These are phyloP conservation scores for Andrena hattorfiana DNA, from an alignment of 2,888 invertebrate species.

Conservation along the genomic window DNA sequence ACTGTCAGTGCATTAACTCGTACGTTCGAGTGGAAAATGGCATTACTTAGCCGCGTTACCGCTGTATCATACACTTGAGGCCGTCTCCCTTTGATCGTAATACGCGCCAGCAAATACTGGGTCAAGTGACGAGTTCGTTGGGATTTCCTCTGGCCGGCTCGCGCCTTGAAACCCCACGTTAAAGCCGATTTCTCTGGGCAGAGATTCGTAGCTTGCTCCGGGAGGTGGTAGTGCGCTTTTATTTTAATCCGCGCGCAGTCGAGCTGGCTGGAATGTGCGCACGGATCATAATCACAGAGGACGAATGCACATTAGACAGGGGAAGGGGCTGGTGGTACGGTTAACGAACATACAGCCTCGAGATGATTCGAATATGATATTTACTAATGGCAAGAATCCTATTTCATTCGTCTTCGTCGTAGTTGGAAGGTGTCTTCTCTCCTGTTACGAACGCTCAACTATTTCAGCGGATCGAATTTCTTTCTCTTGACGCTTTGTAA, in stretches of 20 bases:
- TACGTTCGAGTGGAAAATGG: constrained; percentile 67
- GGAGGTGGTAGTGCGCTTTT: not conserved
- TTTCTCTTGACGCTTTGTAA: not conserved
- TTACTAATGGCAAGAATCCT: constrained; percentile 26
- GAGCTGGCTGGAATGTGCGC: too few relatives aligned
- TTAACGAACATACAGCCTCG: not conserved
- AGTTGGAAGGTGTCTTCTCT: constrained; percentile 23
- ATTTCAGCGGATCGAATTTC: constrained; percentile 22
- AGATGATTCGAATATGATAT: constrained; percentile 23
- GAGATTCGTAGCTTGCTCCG: not conserved
- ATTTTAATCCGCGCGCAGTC: not conserved
- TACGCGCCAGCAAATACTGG: not conserved
- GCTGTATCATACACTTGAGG: constrained; percentile 26
- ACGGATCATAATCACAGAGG: too few relatives aligned
- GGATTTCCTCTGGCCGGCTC: not conserved
- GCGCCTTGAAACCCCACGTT: not conserved
- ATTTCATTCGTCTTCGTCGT: constrained; percentile 27
- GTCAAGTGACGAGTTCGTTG: constrained; percentile 1
- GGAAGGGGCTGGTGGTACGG: too few relatives aligned
- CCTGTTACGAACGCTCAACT: constrained; percentile 31
- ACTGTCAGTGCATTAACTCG: constrained; percentile 65
- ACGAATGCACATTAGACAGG: too few relatives aligned
- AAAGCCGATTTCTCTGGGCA: not conserved
- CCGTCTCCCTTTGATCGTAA: constrained; percentile 41
- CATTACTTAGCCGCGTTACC: constrained; percentile 54